Base-by-base conservation (phyloP, 2,888 invertebrate species). In the Tetrapedia diversipes region DNA sequence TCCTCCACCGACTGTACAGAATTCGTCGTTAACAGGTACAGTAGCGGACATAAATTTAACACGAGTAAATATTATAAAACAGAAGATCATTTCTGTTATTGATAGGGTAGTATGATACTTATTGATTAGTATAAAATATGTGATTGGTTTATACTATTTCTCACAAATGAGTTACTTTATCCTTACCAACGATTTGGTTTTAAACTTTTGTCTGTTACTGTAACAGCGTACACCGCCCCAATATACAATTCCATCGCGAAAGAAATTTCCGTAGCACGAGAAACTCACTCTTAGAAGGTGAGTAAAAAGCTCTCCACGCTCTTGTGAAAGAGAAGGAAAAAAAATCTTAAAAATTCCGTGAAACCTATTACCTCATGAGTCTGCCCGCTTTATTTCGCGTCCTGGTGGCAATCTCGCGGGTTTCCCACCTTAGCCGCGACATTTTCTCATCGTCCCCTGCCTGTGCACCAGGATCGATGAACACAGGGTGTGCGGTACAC, bases 341-440 rank as follows among this genome's bases (percentile, higher is more conserved):
- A 4, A 1, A 39, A 0, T 8, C 0, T 10, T 10, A 10, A 10
- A 37, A 34, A 57, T 34, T 27, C 14, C 2, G 34, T n/a, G 22
- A 16, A 54, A 65, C 16, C 45, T 24, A 66, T 66, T 66, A 57
- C 41, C 43, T 19, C 37, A 27, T 37, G 10, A 19, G 51, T 39
- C 47, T 16, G 2, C 24, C 2, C 45, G 49, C 11, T 67, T 60
- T 67, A 60, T 49, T 60, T 49, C 22, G 7, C 7, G 39, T 29
- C 67, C 34, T 24, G 51, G 39, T 39, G 57, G 24, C 61, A 68
- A 68, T 60, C 60, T 49, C 49, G 16, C 14, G 34, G 34, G 22
- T 32, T 32, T 27, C 22, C 60, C 34, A 2, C 3, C 16, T 24
- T 22, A 24, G n/a, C 24, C 43, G 54, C 27, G 49, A 39, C 41